Base-by-base conservation (phyloP, 2,888 invertebrate genomes). In the Drosophila mercatorum region DNA sequence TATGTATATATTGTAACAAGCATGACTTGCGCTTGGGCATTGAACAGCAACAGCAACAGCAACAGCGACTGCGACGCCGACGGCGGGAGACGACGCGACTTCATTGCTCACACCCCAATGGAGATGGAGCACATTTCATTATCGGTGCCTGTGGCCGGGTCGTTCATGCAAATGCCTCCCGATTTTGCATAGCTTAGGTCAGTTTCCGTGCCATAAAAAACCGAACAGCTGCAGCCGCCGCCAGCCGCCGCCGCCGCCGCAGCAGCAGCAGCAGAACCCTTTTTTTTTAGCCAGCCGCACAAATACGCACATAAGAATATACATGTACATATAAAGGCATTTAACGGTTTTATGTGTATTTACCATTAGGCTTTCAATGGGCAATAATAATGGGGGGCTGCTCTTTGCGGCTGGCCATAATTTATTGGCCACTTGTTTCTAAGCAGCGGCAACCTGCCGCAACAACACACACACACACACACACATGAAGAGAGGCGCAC, bases 341-440 rank as follows among this genome's bases (percentile, higher is more conserved):
- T 81, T 78, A 81, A 84, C 84, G 84, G 84, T 69, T 81, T 80
- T 83, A 87, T 84, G 81, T 77, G 88, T 89, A 89, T 84, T 89
- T 89, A 81, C 81, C 89, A 84, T 87, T 77, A 79, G 73, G 81
- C 81, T 72, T 79, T 76, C 89, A 84, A 81, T 81, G 89, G 87
- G 81, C 84, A 79, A 84, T 83, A 89, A 83, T 87, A 89, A 89
- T 89, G 88, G 65, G 72, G 75, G 80, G 68, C 78, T 61, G 65
- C 75, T 78, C 75, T 73, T 72, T 83, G 78, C 55, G 84, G 80
- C 74, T 79, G 81, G 66, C 80, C 88, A 88, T 89, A 85, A 85
- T 85, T 85, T 85, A 85, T 85, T 85, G 89, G 89, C 85, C 89
- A 85, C 88, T 85, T 85, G 85, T 85, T 89, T 73, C 86, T 88